phyloP scores from a whole-genome alignment of 2,888 invertebrate genomes.

The Agrochola macilenta region DNA sequence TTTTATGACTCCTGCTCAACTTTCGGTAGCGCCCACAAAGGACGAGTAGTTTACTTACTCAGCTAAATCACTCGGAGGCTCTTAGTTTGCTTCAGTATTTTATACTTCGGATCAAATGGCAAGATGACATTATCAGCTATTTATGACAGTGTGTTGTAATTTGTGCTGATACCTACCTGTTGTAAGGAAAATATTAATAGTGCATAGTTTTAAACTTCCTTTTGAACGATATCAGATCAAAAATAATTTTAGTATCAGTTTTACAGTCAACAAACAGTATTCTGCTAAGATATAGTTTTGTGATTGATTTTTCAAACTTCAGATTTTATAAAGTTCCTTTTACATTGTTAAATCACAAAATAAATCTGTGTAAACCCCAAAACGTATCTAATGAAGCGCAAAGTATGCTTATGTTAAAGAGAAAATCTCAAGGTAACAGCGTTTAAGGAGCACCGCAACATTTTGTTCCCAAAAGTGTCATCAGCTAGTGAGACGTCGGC shows the following conservation, averaged over 20 bases:
- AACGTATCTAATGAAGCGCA: conserved; percentile 28
- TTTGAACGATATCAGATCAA: neutral
- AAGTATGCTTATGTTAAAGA: conserved; percentile 26
- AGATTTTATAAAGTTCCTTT: neutral
- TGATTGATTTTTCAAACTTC: neutral
- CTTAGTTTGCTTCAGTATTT: conserved; percentile 21
- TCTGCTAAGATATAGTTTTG: neutral
- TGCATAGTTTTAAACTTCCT: neutral
- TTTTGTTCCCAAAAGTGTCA: conserved; percentile 60
- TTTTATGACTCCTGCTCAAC: conserved; percentile 56
- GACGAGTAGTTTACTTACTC: conserved; percentile 23
- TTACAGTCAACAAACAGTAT: neutral
- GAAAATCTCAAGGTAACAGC: conserved; percentile 43
- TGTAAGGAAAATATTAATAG: neutral
- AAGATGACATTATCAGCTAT: conserved; percentile 20
- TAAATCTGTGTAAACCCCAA: neutral
- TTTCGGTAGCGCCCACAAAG: conserved; percentile 53
- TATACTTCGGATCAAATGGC: conserved; percentile 16
- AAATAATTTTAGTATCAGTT: neutral
- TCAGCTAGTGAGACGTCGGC: conserved; percentile 59
- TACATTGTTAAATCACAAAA: neutral
- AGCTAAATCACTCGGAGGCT: conserved; percentile 40
- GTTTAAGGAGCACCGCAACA: conserved; percentile 25
- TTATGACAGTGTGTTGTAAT: conserved; percentile 1
- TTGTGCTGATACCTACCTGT: neutral